Evolutionary conservation across 2,797 vertebrate species (phyloP).

Genomic region (Bryconaethiops microstoma): DNA sequence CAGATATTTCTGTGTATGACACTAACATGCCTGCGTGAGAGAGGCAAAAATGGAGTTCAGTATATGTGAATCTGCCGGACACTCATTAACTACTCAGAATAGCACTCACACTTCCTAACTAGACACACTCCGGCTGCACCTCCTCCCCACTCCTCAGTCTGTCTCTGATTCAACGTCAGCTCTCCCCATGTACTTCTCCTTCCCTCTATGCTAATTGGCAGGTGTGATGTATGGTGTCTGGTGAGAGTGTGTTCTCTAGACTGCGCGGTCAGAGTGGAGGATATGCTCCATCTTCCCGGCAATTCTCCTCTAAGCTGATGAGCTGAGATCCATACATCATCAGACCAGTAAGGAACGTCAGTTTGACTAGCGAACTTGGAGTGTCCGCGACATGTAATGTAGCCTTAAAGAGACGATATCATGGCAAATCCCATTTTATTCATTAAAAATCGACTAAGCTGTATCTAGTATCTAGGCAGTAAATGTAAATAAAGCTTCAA

Average conservation of each 20-base stretch:
- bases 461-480: not conserved
- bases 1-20: not conserved
- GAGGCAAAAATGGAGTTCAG: not conserved
- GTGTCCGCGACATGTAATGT: not conserved
- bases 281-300: not conserved
- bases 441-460: not conserved
- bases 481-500: too few relatives aligned
- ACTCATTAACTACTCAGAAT: constrained; percentile 45
- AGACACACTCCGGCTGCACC: constrained; percentile 10
- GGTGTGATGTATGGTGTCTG: constrained; percentile 46
- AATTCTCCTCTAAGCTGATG: not conserved
- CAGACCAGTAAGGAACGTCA: not conserved
- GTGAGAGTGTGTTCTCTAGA: constrained; percentile 17
- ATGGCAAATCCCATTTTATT: not conserved
- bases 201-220: constrained; percentile 56
- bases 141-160: not conserved
- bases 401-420: not conserved
- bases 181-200: constrained; percentile 26
- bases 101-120: constrained; percentile 28
- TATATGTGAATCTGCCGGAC: constrained; percentile 8
- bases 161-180: constrained; percentile 27
- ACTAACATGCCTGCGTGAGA: constrained; percentile 6
- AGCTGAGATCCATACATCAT: constrained; percentile 8
- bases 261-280: constrained; percentile 7
- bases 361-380: not conserved